These are phyloP conservation scores for Cosmopolites sordidus DNA, from an alignment of 2,888 invertebrate genomes.

Conservation along the genomic window DNA sequence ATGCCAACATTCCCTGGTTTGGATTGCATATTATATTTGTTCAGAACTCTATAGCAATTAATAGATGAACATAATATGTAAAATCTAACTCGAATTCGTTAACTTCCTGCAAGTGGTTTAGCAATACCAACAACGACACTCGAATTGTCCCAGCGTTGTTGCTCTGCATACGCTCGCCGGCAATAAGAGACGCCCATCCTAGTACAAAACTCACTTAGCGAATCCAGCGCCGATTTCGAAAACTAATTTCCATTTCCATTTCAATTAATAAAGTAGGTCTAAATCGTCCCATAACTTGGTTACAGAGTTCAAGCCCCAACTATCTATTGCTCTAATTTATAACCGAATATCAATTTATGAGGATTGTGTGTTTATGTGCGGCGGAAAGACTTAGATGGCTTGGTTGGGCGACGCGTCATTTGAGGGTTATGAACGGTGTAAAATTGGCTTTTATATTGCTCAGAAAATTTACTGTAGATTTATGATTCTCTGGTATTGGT, in stretches of 20 bases:
- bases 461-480: too few species aligned
- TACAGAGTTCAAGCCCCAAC: constrained; percentile 9
- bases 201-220: constrained; percentile 12
- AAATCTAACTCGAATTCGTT: too few species aligned
- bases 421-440: constrained; percentile 8
- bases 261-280: constrained; percentile 12
- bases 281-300: constrained; percentile 15
- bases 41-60: too few species aligned
- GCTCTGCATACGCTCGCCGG: too few species aligned
- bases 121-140: too few species aligned
- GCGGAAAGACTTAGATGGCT: neutral
- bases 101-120: too few species aligned
- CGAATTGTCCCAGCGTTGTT: too few species aligned
- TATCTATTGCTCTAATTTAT: constrained; percentile 20
- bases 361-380: constrained; percentile 3
- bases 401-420: constrained; percentile 2
- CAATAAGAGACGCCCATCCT: too few species aligned
- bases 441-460: constrained; percentile 3
- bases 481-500: too few species aligned
- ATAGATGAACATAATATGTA: too few species aligned
- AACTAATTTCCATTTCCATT: constrained; percentile 19
- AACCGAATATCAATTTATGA: constrained; percentile 13
- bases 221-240: constrained; percentile 11
- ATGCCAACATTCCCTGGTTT: too few species aligned
- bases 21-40: too few species aligned